Percentiles rank a stretch among this genome's conserved stretches.
These are phyloP conservation scores for Aphyosemion australe DNA, from an alignment of 2,113 vertebrate species.

Conservation along the genomic window DNA sequence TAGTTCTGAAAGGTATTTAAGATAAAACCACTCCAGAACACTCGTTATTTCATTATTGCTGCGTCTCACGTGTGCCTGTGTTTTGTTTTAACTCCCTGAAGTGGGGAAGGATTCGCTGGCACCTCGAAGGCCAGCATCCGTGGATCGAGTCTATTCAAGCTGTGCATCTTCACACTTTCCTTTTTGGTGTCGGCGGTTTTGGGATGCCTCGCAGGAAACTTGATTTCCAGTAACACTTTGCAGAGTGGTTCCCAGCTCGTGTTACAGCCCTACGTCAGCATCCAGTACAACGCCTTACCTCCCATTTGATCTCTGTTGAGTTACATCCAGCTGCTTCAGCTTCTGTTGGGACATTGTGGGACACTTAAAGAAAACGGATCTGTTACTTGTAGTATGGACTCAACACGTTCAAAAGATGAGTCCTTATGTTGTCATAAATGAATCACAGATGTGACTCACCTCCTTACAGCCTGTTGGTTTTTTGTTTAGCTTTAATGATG, in stretches of 20 bases:
- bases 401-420: too few relatives aligned
- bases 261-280: slow-evolving; percentile 39
- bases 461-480: too few relatives aligned
- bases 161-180: slow-evolving; percentile 19
- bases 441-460: too few relatives aligned
- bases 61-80: background rate
- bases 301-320: slow-evolving; percentile 40
- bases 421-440: too few relatives aligned
- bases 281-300: slow-evolving; percentile 51
- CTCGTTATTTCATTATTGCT: background rate
- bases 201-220: background rate
- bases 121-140: background rate
- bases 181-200: slow-evolving; percentile 16
- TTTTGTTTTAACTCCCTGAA: background rate
- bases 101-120: slow-evolving; percentile 20
- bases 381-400: too few relatives aligned
- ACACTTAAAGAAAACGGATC: too few relatives aligned
- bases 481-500: too few relatives aligned
- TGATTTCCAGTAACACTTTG: slow-evolving; percentile 5
- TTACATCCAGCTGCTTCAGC: too few relatives aligned
- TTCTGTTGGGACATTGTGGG: too few relatives aligned
- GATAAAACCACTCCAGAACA: background rate
- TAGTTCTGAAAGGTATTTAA: slow-evolving; percentile 37
- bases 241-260: slow-evolving; percentile 13
- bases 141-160: slow-evolving; percentile 2